Evolutionary conservation across 2,797 vertebrate species (phyloP).

Genomic region (Pseudochromis fuscus): DNA sequence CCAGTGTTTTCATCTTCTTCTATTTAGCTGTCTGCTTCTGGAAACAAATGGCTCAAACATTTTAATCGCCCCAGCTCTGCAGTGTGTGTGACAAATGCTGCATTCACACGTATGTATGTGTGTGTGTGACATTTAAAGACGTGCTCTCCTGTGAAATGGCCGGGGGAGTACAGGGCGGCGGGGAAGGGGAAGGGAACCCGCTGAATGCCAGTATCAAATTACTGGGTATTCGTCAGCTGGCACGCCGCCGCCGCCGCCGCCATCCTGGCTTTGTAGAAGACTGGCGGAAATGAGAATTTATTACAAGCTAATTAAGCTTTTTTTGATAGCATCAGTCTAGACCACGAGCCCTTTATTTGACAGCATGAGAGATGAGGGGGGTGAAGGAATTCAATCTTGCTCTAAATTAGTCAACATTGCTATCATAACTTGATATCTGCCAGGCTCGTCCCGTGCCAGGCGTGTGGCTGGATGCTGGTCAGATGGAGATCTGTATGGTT

Average conservation of each 20-base stretch:
- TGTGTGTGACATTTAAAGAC: constrained; percentile 80
- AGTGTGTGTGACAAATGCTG: constrained; percentile 44
- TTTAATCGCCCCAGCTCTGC: constrained; percentile 33
- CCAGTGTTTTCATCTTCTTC: not conserved
- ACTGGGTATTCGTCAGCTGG: constrained; percentile 72
- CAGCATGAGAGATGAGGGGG: constrained; percentile 74
- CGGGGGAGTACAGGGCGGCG: constrained; percentile 12
- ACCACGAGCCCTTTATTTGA: constrained; percentile 67
- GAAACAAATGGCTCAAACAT: constrained; percentile 49
- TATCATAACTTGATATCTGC: constrained; percentile 71
- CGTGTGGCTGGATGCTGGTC: constrained; percentile 26
- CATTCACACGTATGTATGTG: constrained; percentile 12
- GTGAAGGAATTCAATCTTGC: constrained; percentile 76
- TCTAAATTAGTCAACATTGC: constrained; percentile 77
- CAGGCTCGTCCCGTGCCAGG: constrained; percentile 43
- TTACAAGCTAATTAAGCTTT: constrained; percentile 81
- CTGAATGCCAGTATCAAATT: constrained; percentile 81
- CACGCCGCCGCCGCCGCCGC: constrained; percentile 38
- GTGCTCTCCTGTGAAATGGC: constrained; percentile 73
- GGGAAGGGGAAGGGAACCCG: constrained; percentile 23
- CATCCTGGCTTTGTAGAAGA: constrained; percentile 56
- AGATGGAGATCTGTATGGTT: constrained; percentile 3
- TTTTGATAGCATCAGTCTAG: constrained; percentile 78
- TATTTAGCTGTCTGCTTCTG: constrained; percentile 13
- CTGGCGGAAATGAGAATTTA: constrained; percentile 79